Base-by-base conservation (phyloP, 92 coral and sea anemone genomes). In the Phenganax marumi region DNA sequence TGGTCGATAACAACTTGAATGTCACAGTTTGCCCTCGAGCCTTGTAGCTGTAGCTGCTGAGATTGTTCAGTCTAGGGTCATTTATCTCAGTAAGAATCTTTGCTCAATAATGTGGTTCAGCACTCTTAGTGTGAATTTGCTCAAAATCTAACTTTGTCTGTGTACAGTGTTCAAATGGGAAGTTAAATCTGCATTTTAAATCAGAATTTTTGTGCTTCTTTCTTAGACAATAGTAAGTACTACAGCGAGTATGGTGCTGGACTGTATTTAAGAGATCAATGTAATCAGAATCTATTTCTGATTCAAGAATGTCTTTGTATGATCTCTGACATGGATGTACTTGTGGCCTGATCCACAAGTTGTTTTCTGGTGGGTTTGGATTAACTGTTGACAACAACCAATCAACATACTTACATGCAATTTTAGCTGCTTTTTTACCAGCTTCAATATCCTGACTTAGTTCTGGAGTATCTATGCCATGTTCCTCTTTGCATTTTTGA, bases 21-120 rank as follows among this genome's bases (percentile, higher is more conserved):
- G n/a, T n/a, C n/a, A n/a, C 86, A 86, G 68, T 86, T 86, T 43
- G 89, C 89, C 76, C 89, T 51, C 89, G 86, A 86, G 51, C 80
- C 84, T 83, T 87, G 90, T 55, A 64, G 18, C 84, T 88, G 66
- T 84, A 75, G 55, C 73, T 88, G 43, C 84, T 88, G 66, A 84
- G 84, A 60, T 77, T 88, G 88, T 88, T 88, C 25, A 88, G 48
- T 60, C 90, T 84, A 21, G 87, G 61, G 81, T 87, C 87, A 69
- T 82, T 87, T 82, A 69, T 64, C 46, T 76, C 71, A 52, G 90
- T 77, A 23, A 78, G 58, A 77, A 87, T 84, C 53, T 83, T 87
- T 68, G 87, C 87, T 73, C 85, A 76, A 46, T 88, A 84, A 60
- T 88, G 91, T 65, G 61, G 51, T 58, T 88, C 60, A 58, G 82